A percentile compares a stretch with the other conserved stretches of the same genome.
Evolutionary conservation across 92 coral and sea anemone species (phyloP).

Genomic region (Epizoanthus scotinus): DNA sequence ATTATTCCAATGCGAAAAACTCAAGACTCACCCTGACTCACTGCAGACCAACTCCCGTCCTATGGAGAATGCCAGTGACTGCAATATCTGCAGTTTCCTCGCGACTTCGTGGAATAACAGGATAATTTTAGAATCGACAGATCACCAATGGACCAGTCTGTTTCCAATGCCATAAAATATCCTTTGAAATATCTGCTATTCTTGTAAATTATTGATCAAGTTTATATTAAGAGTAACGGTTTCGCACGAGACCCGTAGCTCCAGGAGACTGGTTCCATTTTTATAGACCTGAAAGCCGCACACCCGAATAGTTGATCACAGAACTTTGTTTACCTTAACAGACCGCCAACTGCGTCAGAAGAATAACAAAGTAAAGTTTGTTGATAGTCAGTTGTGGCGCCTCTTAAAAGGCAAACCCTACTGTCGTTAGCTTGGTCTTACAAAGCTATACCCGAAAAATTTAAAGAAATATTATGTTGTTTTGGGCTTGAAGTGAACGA

Average conservation of each 20-base stretch:
- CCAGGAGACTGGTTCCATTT: neutral
- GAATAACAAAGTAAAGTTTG: no score
- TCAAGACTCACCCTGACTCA: conserved; percentile 1
- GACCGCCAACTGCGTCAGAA: no score
- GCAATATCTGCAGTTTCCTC: neutral
- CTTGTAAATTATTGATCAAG: conserved; percentile 19
- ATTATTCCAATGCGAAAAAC: neutral
- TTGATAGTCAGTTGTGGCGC: no score
- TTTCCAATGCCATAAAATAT: conserved; percentile 12
- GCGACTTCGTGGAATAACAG: neutral
- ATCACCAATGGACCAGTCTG: conserved; percentile 1
- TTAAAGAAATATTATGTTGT: no score
- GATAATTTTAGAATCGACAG: neutral
- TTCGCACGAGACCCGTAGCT: conserved; percentile 21
- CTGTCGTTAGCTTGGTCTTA: no score
- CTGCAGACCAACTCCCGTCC: neutral
- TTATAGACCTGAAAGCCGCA: conserved; percentile 28
- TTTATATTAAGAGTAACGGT: conserved; percentile 26
- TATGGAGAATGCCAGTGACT: neutral
- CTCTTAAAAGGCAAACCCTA: no score
- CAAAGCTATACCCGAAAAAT: no score
- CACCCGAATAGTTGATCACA: neutral
- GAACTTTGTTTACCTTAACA: neutral
- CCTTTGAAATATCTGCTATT: conserved; percentile 18
- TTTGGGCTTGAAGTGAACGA: no score